Evolutionary conservation across 2,888 invertebrate species (phyloP), one percentile per base, ranked within the genome.

Genomic region (Eupithecia abbreviata): DNA sequence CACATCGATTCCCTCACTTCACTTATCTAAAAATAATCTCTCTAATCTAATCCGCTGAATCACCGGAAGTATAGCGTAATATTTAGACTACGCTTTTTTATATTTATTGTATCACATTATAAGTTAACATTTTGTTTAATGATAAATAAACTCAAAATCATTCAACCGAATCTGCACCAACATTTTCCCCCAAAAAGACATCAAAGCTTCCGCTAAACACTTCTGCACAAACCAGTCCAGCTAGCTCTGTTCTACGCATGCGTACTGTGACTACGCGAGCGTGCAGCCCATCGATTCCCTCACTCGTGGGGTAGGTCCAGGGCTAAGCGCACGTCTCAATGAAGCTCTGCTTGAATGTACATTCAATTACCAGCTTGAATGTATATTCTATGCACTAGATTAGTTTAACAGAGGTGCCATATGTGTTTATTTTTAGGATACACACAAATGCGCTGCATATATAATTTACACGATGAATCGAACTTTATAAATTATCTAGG

Each of bases 251-350:
- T 73, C 73, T 12, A 77, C 90, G 88, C 86, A 87, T 91, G 93
- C 93, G 93, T 90, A 90, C 82, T 82, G 72, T 85, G 85, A 88
- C 89, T 89, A 88, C 89, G 90, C 90, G 90, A 89, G 88, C 85
- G 84, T 86, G 84, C 84, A 49, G 80, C 62, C 86, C 91, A 94
- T 94, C 91, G 93, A 92, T 92, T 86, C 82, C 13, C 47, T 85
- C 91, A 92, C 88, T 91, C 85, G 90, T 94, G 91, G 88, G 93
- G 92, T 92, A 93, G 93, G 93, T 92, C 92, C 87, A 85, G 90
- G 84, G 77, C 51, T 49, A 66, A 70, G n/a, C 82, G 85, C 92
- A 91, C 90, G 92, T 88, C 81, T 87, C 83, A 87, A 89, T 90
- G 89, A 81, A 84, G 74, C 72, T 51, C 74, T 79, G 75, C 83